These are phyloP conservation scores for Pseudeuparius sepicola DNA, from an alignment of 2,888 invertebrate species.

Conservation along the genomic window DNA sequence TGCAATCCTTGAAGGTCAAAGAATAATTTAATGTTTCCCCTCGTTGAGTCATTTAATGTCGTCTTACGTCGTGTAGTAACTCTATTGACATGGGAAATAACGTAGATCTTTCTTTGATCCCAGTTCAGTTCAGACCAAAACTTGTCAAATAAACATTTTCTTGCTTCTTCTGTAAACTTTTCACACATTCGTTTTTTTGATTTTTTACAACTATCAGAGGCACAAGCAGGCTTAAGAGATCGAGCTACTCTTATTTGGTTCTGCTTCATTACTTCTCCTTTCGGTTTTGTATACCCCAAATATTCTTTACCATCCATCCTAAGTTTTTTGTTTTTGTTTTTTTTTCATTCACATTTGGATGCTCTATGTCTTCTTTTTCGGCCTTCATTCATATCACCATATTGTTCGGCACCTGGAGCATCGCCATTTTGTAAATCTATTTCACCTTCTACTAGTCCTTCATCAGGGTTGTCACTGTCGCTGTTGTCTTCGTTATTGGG, in stretches of 20 bases:
- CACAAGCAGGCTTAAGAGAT: too few relatives aligned
- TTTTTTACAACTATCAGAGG: too few relatives aligned
- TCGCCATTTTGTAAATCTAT: neutral
- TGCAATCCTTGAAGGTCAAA: neutral
- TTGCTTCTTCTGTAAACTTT: too few relatives aligned
- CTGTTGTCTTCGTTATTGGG: constrained; percentile 2
- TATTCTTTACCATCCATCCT: neutral
- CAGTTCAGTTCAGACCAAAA: too few relatives aligned
- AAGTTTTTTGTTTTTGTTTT: constrained; percentile 1
- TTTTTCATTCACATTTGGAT: neutral
- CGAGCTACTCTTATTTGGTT: too few relatives aligned
- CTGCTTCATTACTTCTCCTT: too few relatives aligned
- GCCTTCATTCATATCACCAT: constrained; percentile 1
- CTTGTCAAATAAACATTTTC: too few relatives aligned
- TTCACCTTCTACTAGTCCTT: constrained; percentile 1
- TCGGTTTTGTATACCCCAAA: constrained; percentile 2
- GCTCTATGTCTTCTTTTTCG: constrained; percentile 1
- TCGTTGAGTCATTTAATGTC: neutral
- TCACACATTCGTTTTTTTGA: too few relatives aligned
- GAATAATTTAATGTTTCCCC: constrained; percentile 4
- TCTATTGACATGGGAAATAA: constrained; percentile 2
- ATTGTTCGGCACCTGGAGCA: neutral
- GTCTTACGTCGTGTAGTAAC: neutral
- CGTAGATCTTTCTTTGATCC: neutral
- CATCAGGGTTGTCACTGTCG: constrained; percentile 1